Conservation (phyloP, 2,797 vertebrate species). For the Acanthurus leucopareius region DNA sequence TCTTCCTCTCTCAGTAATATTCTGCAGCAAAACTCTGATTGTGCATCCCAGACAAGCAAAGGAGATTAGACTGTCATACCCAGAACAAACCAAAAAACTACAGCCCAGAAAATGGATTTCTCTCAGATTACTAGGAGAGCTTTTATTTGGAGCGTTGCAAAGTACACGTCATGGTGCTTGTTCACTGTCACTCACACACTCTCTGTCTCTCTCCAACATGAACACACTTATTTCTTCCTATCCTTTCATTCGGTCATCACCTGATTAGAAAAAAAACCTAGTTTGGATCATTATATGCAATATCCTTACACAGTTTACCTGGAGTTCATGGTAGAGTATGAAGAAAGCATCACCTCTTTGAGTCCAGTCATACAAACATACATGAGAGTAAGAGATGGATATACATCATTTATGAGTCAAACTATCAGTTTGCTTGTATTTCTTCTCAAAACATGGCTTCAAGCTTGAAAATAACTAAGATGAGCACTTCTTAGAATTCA, state of each 20-base stretch:
- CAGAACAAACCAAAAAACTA: conserved; percentile 53
- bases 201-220: conserved; percentile 27
- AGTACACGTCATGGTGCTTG: conserved; percentile 76
- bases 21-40: conserved; percentile 48
- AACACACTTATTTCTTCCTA: conserved; percentile 17
- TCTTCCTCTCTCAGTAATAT: conserved; percentile 34
- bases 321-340: conserved; percentile 24
- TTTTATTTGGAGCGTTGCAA: conserved; percentile 81
- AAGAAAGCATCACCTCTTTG: conserved; percentile 35
- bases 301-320: conserved; percentile 37
- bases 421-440: conserved; percentile 51
- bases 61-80: conserved; percentile 53
- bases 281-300: conserved; percentile 20
- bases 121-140: conserved; percentile 74
- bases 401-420: conserved; percentile 53
- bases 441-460: conserved; percentile 73
- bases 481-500: conserved; percentile 67
- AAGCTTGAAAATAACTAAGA: conserved; percentile 70
- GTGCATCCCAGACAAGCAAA: conserved; percentile 40
- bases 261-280: conserved; percentile 36
- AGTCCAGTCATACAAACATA: conserved; percentile 60
- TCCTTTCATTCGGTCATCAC: conserved; percentile 27
- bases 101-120: conserved; percentile 70
- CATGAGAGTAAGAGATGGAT: conserved; percentile 41
- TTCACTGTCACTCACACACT: conserved; percentile 48